Percentiles rank a stretch among this genome's conserved stretches.
phyloP scores from a whole-genome alignment of 2,113 vertebrate genomes.

The Ciconia maguari region DNA sequence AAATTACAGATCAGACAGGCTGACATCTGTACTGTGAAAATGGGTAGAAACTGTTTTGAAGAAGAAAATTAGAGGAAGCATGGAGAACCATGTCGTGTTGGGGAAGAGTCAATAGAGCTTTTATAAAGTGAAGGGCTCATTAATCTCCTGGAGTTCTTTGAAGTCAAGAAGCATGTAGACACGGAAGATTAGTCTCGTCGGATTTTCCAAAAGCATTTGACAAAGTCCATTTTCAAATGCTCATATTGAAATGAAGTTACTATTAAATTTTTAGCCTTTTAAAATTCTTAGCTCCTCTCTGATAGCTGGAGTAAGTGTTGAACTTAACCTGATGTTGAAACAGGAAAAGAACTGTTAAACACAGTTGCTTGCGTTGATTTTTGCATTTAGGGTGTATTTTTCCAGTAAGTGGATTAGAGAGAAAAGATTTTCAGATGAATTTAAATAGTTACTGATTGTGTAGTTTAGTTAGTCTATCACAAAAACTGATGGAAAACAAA shows the following conservation, averaged over 20 bases:
- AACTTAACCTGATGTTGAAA: not conserved
- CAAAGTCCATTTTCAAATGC: not conserved
- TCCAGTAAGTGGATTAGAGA: not conserved
- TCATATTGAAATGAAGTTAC: not conserved
- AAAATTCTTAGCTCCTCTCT: not conserved
- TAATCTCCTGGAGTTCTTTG: not conserved
- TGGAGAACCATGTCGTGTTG: not conserved
- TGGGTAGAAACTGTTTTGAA: constrained; percentile 10
- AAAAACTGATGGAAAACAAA: not conserved
- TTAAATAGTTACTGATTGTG: not conserved
- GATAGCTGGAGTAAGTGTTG: not conserved
- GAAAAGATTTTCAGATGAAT: not conserved
- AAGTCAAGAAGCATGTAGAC: not conserved
- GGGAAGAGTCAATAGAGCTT: not conserved
- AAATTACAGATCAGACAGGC: constrained; percentile 19
- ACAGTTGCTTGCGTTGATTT: not conserved
- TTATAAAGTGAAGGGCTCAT: not conserved
- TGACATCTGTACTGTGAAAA: constrained; percentile 45
- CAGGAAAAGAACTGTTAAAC: not conserved
- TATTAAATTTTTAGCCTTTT: not conserved
- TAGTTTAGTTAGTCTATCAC: not conserved
- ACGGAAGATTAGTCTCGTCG: not conserved
- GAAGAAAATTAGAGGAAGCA: not conserved
- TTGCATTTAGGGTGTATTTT: not conserved
- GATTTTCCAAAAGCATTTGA: not conserved